Conservation (phyloP, 2,888 invertebrate species). For the Aelia acuminata region DNA sequence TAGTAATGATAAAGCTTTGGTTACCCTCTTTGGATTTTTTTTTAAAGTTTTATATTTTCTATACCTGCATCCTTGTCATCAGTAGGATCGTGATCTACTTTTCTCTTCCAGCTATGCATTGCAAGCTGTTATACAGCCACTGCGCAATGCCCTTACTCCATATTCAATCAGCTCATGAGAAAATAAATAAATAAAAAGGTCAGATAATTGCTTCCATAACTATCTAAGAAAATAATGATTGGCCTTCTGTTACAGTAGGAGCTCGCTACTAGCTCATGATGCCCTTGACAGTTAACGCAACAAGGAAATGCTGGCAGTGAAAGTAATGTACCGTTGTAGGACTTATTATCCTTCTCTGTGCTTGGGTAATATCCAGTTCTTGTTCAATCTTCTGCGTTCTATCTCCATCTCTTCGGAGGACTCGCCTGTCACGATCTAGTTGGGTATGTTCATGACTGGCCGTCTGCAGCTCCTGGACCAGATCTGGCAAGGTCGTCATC, state of each 20-base stretch:
- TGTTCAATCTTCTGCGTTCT: background rate
- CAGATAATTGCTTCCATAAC: background rate
- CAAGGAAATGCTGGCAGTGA: background rate
- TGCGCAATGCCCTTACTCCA: background rate
- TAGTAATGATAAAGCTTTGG: too few species aligned
- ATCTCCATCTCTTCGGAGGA: background rate
- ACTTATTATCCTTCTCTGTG: background rate
- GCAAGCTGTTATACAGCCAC: background rate
- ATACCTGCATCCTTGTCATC: too few species aligned
- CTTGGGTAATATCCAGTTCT: background rate
- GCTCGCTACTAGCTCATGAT: background rate
- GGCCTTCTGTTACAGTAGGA: background rate
- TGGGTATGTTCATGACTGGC: background rate
- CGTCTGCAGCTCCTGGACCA: background rate
- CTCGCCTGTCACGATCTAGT: background rate
- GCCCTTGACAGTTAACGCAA: slow-evolving; percentile 7
- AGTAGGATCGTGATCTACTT: too few species aligned
- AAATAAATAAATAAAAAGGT: background rate
- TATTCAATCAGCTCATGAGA: background rate
- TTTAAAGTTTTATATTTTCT: too few species aligned
- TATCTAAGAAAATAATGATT: background rate
- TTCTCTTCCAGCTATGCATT: too few species aligned
- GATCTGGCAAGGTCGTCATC: too few species aligned
- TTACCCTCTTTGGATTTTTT: too few species aligned
- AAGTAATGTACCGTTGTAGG: background rate